A percentile compares a stretch with the other conserved stretches of the same genome.
Conservation (phyloP, 37 sponge, comb jelly and placozoan genomes). For the Theonella swinhoei region DNA sequence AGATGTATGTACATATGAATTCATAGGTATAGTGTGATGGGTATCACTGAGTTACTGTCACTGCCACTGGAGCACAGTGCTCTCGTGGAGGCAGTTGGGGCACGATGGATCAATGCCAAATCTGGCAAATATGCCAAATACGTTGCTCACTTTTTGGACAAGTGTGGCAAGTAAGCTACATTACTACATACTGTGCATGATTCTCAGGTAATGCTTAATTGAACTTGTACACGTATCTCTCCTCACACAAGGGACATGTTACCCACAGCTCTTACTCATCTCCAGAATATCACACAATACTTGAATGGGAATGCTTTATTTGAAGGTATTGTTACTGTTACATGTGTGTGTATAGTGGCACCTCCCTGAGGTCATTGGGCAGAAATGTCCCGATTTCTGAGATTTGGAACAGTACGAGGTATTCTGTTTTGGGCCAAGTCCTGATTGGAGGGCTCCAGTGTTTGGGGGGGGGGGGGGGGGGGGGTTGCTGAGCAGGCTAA, state of each 20-base stretch:
- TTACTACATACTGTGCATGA: too few species aligned
- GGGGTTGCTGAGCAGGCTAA: too few species aligned
- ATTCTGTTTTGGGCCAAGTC: too few species aligned
- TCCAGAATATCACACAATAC: constrained; percentile 8
- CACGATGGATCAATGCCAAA: constrained; percentile 29
- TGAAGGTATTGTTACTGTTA: constrained; percentile 39
- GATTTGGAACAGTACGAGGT: too few species aligned
- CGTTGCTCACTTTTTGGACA: constrained; percentile 27
- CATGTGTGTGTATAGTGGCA: background rate
- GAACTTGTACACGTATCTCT: too few species aligned
- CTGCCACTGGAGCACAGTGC: constrained; percentile 22
- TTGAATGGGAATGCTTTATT: constrained; percentile 24
- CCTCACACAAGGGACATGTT: constrained; percentile 14
- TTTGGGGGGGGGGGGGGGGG: too few species aligned
- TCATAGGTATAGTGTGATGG: constrained; percentile 13
- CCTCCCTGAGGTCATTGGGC: too few species aligned
- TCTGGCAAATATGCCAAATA: constrained; percentile 44
- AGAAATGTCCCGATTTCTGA: too few species aligned
- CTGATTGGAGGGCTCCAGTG: too few species aligned
- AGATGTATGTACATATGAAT: background rate
- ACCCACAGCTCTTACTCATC: constrained; percentile 22
- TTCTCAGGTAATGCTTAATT: background rate
- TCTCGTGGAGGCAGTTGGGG: constrained; percentile 32
- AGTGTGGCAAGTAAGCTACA: background rate
- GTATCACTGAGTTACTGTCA: constrained; percentile 35